A percentile compares a stretch with the other conserved stretches of the same genome.
These are phyloP conservation scores for Aurelia sp. DNA, from an alignment of 30 jellyfish, hydroid and myxozoan genomes.

Conservation along the genomic window DNA sequence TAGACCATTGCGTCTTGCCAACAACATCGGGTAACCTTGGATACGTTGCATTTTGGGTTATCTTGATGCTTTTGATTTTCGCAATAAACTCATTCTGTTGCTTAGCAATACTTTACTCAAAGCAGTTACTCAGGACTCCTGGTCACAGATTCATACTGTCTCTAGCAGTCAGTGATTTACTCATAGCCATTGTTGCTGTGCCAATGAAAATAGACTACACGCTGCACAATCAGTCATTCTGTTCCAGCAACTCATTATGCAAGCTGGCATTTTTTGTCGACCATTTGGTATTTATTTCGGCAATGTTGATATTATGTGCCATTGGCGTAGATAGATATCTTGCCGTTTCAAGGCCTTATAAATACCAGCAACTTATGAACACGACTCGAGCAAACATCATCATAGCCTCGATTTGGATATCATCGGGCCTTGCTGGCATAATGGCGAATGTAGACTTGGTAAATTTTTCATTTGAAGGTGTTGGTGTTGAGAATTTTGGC, in stretches of 20 bases:
- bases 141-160: slow-evolving; percentile 78
- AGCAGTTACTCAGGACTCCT: slow-evolving; percentile 27
- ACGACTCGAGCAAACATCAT: slow-evolving; percentile 32
- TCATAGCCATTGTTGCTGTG: slow-evolving; percentile 62
- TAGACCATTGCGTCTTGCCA: slow-evolving; percentile 38
- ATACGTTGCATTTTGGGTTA: slow-evolving; percentile 70
- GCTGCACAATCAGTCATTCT: slow-evolving; percentile 74
- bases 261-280: slow-evolving; percentile 68
- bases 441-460: slow-evolving; percentile 46
- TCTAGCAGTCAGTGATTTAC: slow-evolving; percentile 80
- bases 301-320: slow-evolving; percentile 78
- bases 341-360: slow-evolving; percentile 79
- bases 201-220: slow-evolving; percentile 72
- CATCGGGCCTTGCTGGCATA: slow-evolving; percentile 50
- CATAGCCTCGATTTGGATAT: slow-evolving; percentile 70
- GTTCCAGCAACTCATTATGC: slow-evolving; percentile 70
- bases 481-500: neutral
- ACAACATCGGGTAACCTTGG: slow-evolving; percentile 42
- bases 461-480: slow-evolving; percentile 14
- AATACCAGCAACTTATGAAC: slow-evolving; percentile 67
- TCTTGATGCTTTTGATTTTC: slow-evolving; percentile 41
- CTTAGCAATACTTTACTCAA: slow-evolving; percentile 50
- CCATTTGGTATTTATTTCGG: slow-evolving; percentile 66
- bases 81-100: slow-evolving; percentile 59
- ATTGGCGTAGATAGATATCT: slow-evolving; percentile 85